These are phyloP conservation scores for Bubalus kerabau DNA, from an alignment of 2,113 vertebrate genomes.

Conservation along the genomic window DNA sequence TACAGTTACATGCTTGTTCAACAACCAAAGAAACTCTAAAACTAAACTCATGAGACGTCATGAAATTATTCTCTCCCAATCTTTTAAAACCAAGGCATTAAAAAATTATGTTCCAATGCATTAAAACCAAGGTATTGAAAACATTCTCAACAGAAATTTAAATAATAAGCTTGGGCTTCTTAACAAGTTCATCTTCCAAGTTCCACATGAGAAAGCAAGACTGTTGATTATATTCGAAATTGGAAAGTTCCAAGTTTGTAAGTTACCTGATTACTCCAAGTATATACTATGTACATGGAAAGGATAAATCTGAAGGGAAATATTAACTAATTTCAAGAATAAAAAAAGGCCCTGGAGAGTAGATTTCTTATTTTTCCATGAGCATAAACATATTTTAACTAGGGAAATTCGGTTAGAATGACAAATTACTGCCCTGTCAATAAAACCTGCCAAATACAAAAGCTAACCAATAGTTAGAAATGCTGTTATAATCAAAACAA, in stretches of 20 bases:
- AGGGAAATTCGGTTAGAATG: conserved; percentile 7
- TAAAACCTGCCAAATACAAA: not conserved
- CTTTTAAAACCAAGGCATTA: not conserved
- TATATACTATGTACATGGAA: not conserved
- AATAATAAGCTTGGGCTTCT: not conserved
- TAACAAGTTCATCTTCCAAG: not conserved
- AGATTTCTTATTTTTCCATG: not conserved
- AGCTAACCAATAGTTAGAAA: not conserved
- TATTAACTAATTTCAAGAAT: not conserved
- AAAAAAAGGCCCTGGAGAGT: not conserved
- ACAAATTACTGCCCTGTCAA: not conserved
- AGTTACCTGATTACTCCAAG: not conserved
- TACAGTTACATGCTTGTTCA: not conserved
- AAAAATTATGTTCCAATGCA: not conserved
- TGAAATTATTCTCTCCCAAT: not conserved
- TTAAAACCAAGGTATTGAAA: not conserved
- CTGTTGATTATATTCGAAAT: not conserved
- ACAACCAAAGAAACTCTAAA: not conserved
- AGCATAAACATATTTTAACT: not conserved
- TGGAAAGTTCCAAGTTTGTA: not conserved
- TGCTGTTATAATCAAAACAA: conserved; percentile 16
- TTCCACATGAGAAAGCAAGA: not conserved
- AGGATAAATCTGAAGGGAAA: conserved; percentile 4
- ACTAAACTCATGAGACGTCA: not conserved
- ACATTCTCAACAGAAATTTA: not conserved